A percentile compares a stretch with the other conserved stretches of the same genome.
Conservation (phyloP, 2,797 vertebrate genomes). For the Manis pentadactyla region DNA sequence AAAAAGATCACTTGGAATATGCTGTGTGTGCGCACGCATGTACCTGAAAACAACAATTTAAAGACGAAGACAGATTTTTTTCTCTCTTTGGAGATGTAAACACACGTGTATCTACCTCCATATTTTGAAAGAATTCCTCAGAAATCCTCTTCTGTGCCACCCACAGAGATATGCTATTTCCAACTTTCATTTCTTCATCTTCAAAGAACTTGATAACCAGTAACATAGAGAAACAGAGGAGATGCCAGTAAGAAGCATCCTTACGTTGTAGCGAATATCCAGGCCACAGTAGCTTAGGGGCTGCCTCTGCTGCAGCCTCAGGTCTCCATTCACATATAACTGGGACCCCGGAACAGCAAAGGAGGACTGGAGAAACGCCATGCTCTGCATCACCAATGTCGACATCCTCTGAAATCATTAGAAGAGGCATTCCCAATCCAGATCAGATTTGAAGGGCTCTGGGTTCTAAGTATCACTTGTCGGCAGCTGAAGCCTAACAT, state of each 20-base stretch:
- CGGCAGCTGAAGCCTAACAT: not conserved
- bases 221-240: not conserved
- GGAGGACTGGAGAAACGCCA: conserved; percentile 93
- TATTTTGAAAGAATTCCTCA: conserved; percentile 42
- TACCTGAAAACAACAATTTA: not conserved
- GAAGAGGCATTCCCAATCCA: not conserved
- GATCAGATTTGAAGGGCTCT: not conserved
- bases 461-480: not conserved
- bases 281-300: conserved; percentile 92
- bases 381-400: conserved; percentile 95
- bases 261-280: conserved; percentile 94
- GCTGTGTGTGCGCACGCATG: fast-evolving
- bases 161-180: conserved; percentile 2
- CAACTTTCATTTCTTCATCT: not conserved
- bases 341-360: conserved; percentile 92
- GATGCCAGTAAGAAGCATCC: conserved; percentile 22
- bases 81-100: not conserved
- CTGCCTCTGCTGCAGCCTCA: conserved; percentile 93
- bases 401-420: conserved; percentile 92
- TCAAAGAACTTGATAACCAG: not conserved
- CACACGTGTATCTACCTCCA: not conserved
- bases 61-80: not conserved
- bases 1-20: not conserved
- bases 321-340: conserved; percentile 93
- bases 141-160: not conserved